A percentile compares a stretch with the other conserved stretches of the same genome.
These are phyloP conservation scores for Microvelia longipes DNA, from an alignment of 1,140 invertebrate genomes.

Conservation along the genomic window DNA sequence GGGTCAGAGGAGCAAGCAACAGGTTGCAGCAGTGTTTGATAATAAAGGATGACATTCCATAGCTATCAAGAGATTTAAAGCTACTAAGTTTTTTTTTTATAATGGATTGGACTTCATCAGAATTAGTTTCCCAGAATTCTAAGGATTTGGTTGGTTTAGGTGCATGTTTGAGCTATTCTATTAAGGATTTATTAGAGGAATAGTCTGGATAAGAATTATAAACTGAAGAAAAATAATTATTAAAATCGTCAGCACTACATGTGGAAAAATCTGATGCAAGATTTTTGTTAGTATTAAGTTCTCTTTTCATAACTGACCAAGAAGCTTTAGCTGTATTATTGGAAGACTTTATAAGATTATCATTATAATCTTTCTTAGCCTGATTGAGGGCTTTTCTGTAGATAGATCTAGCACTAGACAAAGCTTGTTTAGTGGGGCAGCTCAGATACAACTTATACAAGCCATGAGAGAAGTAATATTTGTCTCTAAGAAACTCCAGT, in stretches of 20 bases:
- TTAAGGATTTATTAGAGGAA: not conserved
- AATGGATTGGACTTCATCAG: not conserved
- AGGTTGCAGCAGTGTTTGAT: not conserved
- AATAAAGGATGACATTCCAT: not conserved
- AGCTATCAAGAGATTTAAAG: not conserved
- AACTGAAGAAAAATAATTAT: not conserved
- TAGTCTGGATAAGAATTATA: not conserved
- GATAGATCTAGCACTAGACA: not conserved
- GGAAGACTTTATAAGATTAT: not conserved
- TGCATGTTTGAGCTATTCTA: not conserved
- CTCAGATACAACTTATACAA: not conserved
- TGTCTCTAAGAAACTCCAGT: not conserved
- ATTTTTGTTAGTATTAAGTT: not conserved
- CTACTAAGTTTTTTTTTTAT: not conserved
- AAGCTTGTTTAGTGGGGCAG: not conserved
- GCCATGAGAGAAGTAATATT: not conserved
- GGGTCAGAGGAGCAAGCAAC: not conserved
- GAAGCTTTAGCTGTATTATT: not conserved
- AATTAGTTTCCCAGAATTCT: not conserved
- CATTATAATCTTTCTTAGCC: not conserved
- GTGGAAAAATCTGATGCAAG: not conserved
- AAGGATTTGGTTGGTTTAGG: not conserved
- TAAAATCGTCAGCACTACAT: not conserved
- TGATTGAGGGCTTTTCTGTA: not conserved
- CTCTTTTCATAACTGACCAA: not conserved